Evolutionary conservation across 2,888 invertebrate species (phyloP).

Genomic region (Labia minor): DNA sequence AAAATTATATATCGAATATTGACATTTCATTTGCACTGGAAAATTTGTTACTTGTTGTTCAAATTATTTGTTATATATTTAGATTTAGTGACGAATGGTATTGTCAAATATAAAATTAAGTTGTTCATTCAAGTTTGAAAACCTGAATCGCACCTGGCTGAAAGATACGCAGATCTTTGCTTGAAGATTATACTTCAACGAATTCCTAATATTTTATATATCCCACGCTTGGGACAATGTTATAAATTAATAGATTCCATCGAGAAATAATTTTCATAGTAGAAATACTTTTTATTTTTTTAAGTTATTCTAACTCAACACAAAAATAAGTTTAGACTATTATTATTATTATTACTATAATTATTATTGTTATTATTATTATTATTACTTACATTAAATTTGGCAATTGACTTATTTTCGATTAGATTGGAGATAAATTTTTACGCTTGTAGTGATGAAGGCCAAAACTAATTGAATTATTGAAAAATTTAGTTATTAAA

Average conservation of each 20-base stretch:
- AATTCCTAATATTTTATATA: not conserved
- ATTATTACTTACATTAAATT: no score
- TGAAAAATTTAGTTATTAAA: no score
- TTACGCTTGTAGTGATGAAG: no score
- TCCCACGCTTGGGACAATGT: not conserved
- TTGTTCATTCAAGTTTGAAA: not conserved
- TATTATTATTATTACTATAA: no score
- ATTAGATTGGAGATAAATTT: no score
- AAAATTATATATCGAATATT: not conserved
- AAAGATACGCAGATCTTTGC: not conserved
- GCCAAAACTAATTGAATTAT: no score
- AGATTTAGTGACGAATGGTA: not conserved
- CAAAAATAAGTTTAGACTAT: not conserved
- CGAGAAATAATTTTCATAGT: not conserved
- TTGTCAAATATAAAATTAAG: not conserved
- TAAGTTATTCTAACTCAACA: no score
- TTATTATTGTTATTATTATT: no score
- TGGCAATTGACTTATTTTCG: no score
- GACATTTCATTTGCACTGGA: not conserved
- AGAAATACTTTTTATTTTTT: not conserved
- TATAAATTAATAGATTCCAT: constrained; percentile 8
- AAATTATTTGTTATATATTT: not conserved
- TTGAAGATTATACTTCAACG: not conserved
- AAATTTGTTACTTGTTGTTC: not conserved
- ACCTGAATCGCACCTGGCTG: constrained; percentile 4